A percentile compares a stretch with the other conserved stretches of the same genome.
Conservation (phyloP, 2,113 vertebrate genomes). For the Xyliphius kryptos region DNA sequence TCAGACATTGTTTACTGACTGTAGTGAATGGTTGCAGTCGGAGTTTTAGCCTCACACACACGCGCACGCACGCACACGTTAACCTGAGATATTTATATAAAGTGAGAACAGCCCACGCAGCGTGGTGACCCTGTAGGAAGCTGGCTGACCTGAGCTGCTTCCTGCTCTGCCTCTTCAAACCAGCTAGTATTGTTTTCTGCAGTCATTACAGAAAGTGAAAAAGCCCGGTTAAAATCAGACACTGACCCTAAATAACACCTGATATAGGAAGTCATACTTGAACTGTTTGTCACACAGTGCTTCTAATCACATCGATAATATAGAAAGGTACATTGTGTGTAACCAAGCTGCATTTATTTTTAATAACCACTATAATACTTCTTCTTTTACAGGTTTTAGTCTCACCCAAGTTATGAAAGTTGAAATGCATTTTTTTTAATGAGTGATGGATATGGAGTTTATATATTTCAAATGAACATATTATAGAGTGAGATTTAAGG, state of each 20-base stretch:
- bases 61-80: not conserved
- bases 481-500: too few relatives aligned
- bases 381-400: too few relatives aligned
- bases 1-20: not conserved
- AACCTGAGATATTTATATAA: slow-evolving; percentile 24
- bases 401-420: too few relatives aligned
- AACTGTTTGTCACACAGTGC: too few relatives aligned
- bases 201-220: not conserved
- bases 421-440: too few relatives aligned
- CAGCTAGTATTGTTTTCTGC: slow-evolving; percentile 33
- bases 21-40: not conserved
- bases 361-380: too few relatives aligned
- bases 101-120: slow-evolving; percentile 22
- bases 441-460: too few relatives aligned
- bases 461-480: too few relatives aligned
- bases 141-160: slow-evolving; percentile 43
- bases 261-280: too few relatives aligned
- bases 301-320: too few relatives aligned
- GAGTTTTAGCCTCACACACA: not conserved
- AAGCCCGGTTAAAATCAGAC: not conserved
- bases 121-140: slow-evolving; percentile 43
- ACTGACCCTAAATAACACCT: not conserved
- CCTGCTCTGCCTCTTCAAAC: slow-evolving; percentile 42
- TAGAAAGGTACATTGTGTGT: too few relatives aligned
- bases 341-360: too few relatives aligned